These are phyloP conservation scores for Iphiclides podalirius DNA, from an alignment of 2,888 invertebrate genomes.

Conservation along the genomic window DNA sequence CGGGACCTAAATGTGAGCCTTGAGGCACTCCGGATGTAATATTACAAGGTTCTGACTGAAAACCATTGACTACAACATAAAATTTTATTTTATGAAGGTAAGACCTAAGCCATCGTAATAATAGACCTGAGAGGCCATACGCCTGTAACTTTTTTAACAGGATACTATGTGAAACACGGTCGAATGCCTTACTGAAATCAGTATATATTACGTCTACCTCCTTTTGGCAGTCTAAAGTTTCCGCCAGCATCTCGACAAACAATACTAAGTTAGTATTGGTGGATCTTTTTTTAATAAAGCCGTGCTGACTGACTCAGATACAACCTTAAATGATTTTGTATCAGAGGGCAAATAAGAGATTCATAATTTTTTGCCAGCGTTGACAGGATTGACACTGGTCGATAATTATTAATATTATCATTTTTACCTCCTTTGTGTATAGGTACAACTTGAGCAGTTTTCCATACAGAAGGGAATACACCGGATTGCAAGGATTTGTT, in stretches of 20 bases:
- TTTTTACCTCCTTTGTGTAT: conserved; percentile 14
- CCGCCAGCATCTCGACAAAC: neutral
- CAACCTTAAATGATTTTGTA: conserved; percentile 7
- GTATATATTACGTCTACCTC: conserved; percentile 14
- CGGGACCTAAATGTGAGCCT: too few species aligned
- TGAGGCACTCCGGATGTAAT: too few species aligned
- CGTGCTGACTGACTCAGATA: conserved; percentile 4
- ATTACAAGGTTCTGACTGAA: too few species aligned
- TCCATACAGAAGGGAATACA: conserved; percentile 12
- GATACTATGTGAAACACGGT: neutral
- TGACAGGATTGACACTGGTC: conserved; percentile 17
- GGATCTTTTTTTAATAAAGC: neutral
- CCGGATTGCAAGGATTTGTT: conserved; percentile 11
- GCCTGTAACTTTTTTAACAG: too few species aligned
- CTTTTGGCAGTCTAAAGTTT: neutral
- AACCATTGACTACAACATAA: too few species aligned
- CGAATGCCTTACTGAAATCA: conserved; percentile 11
- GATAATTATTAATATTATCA: conserved; percentile 12
- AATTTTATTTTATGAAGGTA: too few species aligned
- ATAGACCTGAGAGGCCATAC: too few species aligned
- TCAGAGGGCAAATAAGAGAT: conserved; percentile 7
- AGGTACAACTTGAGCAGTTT: conserved; percentile 14
- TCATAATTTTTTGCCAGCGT: conserved; percentile 21
- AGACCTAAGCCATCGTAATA: too few species aligned
- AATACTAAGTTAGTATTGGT: neutral